Evolutionary conservation across 2,113 vertebrate species (phyloP), one percentile per base, ranked within the genome.

Genomic region (Coptodon bakossiorum): DNA sequence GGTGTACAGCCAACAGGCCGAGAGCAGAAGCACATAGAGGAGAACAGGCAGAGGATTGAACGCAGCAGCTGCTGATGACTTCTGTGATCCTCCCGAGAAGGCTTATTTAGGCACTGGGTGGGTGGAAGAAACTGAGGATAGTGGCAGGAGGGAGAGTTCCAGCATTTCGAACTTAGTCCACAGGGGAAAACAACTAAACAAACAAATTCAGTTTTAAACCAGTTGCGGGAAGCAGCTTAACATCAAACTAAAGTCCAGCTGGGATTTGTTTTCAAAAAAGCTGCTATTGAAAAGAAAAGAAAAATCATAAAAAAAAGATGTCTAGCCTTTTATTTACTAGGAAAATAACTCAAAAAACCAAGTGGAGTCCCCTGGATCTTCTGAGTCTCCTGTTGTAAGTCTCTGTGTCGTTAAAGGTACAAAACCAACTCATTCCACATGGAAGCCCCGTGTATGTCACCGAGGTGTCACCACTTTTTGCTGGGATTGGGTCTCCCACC

Each of bases 371-470:
- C 63, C 45, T 83, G 61, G 76, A 86, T 85, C 76, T 86, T 86
- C 78, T 68, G 61, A 82, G 76, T 89, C 24, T 68, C 36, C 80
- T 36, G 87, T 81, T 24, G 71, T 90, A 59, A 92, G 92, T 93
- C 84, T 89, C 63, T 85, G 52, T 50, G 66, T 83, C 36, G 81
- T 63, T 78, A 59, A 36, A 27, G 66, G 59, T 82, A 87, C 10
- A 88, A 84, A 93, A 93, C 95, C 94, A 96, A 93, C 94, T 96
- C 93, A 92, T 92, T 93, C 91, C 94, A 93, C 92, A 93, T 86
- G 91, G 89, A 85, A 68, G 82, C 14, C 66, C 83, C 3, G 81
- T 71, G 82, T 36, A 82, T 38, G 86, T 93, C 91, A 90, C 81
- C 22, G 81, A 88, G 82, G 83, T 86, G 63, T 91, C 81, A 50